Percentiles rank a stretch among this genome's conserved stretches.
Evolutionary conservation across 2,888 invertebrate genomes (phyloP).

Genomic region (Tipula confusa): DNA sequence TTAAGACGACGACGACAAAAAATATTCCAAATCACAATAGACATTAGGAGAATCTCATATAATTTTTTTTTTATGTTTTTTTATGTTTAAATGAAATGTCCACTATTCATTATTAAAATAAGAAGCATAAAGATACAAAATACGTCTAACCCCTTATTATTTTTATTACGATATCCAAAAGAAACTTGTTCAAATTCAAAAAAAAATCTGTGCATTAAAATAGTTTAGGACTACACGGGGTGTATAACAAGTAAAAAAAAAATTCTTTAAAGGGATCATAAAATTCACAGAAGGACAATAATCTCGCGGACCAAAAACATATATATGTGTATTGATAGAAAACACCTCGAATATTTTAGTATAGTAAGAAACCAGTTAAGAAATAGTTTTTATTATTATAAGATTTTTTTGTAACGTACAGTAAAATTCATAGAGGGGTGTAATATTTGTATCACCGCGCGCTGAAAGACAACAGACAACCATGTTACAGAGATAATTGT

Average conservation of each 20-base stretch:
- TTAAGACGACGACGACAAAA: not conserved
- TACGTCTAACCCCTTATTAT: not conserved
- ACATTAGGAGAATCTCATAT: not conserved
- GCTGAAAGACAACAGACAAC: conserved; percentile 5
- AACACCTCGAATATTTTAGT: not conserved
- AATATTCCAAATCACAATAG: conserved; percentile 1
- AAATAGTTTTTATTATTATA: conserved; percentile 6
- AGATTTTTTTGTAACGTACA: not conserved
- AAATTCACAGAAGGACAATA: not conserved
- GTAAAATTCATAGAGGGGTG: not conserved
- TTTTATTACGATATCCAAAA: not conserved
- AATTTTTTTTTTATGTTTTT: not conserved
- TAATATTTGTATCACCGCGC: not conserved
- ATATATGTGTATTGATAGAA: not conserved
- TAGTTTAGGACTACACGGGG: not conserved
- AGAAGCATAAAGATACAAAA: not conserved
- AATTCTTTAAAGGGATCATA: not conserved
- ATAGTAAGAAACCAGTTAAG: not conserved
- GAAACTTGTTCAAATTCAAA: conserved; percentile 9
- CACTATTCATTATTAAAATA: not conserved
- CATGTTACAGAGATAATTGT: not conserved
- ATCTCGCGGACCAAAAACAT: not conserved
- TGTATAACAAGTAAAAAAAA: conserved; percentile 3
- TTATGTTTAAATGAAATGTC: conserved; percentile 21
- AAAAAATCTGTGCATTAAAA: not conserved